phyloP scores from a whole-genome alignment of 2,113 vertebrate species.

The Archocentrus centrarchus region DNA sequence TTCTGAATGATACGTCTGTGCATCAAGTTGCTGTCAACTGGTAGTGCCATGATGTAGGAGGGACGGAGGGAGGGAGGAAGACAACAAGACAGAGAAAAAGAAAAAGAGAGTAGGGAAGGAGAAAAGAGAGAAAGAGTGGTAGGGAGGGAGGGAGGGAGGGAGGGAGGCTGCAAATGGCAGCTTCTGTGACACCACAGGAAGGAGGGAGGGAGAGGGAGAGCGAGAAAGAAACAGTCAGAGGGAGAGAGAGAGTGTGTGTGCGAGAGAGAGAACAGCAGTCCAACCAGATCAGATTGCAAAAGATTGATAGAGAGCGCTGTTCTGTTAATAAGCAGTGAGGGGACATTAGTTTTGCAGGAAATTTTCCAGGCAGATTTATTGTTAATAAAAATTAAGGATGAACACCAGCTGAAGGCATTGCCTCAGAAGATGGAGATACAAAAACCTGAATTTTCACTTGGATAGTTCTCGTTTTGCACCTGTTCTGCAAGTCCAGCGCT shows the following conservation, averaged over 20 bases:
- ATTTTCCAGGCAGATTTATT: conserved; percentile 44
- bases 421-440: conserved; percentile 67
- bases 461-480: conserved; percentile 49
- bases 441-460: conserved; percentile 51
- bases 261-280: conserved; percentile 66
- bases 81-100: conserved; percentile 9
- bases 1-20: conserved; percentile 73
- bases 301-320: conserved; percentile 74
- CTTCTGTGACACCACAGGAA: conserved; percentile 78
- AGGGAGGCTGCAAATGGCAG: conserved; percentile 77
- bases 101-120: conserved; percentile 4
- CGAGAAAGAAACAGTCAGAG: conserved; percentile 59
- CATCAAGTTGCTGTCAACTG: conserved; percentile 78
- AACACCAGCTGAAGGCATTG: conserved; percentile 49
- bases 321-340: conserved; percentile 59
- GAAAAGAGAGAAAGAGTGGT: not conserved
- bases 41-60: conserved; percentile 68
- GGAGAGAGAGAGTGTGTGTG: conserved; percentile 54
- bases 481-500: conserved; percentile 23
- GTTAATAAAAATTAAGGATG: conserved; percentile 37
- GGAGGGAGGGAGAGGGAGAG: conserved; percentile 51
- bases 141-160: conserved; percentile 38
- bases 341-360: conserved; percentile 48
- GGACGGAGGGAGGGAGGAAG: conserved; percentile 40
- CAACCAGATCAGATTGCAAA: conserved; percentile 80